phyloP scores from a whole-genome alignment of 1,140 invertebrate species.

The Andrena cerasifolii region DNA sequence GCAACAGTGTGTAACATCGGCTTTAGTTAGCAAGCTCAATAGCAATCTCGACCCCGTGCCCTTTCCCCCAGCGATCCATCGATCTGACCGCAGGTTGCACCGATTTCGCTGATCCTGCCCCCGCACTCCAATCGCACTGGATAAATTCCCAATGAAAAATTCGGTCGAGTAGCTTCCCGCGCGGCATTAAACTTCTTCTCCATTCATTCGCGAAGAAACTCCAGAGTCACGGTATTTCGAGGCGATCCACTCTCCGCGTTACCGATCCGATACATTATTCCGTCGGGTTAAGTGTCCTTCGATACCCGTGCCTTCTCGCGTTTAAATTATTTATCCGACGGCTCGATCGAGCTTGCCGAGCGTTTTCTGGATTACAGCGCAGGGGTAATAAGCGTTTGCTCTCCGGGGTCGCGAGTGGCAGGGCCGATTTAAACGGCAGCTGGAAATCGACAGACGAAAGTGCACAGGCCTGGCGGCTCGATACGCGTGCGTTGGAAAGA shows the following conservation, averaged over 20 bases:
- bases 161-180: neutral
- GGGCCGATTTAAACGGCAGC: neutral
- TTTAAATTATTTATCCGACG: too few species aligned
- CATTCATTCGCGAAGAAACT: too few species aligned
- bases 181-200: too few species aligned
- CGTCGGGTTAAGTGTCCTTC: too few species aligned
- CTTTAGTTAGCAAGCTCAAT: conserved; percentile 22
- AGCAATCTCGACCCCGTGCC: neutral
- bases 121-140: too few species aligned
- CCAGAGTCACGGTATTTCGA: too few species aligned
- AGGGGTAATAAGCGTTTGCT: too few species aligned
- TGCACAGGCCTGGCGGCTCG: neutral
- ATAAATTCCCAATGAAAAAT: neutral
- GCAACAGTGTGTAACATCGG: conserved; percentile 25
- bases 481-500: neutral
- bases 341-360: neutral
- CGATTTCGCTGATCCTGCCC: too few species aligned
- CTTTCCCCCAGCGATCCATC: conserved; percentile 18
- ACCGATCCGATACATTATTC: too few species aligned
- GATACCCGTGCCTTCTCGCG: too few species aligned
- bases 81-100: neutral
- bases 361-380: too few species aligned
- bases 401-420: neutral
- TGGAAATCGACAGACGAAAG: neutral
- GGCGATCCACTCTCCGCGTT: too few species aligned